phyloP scores from a whole-genome alignment of 53 echinoderm and acorn worm genomes.

The Henricia sp. region DNA sequence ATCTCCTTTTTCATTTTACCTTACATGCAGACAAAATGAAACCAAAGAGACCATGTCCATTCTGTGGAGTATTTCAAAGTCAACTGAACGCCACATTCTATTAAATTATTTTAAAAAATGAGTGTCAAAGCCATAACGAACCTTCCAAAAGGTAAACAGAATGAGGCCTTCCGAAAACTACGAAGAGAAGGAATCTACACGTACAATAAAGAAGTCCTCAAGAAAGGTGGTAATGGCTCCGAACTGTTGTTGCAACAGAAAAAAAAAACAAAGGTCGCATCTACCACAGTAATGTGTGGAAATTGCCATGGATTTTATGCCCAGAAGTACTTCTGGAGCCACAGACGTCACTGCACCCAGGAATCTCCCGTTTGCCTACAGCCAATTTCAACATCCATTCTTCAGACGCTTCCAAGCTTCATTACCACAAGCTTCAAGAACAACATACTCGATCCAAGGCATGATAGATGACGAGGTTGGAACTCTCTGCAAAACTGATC shows the following conservation, averaged over 20 bases:
- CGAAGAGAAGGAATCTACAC: too few species aligned
- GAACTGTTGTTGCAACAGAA: not conserved
- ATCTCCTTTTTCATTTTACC: not conserved
- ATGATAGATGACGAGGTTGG: slow-evolving; percentile 48
- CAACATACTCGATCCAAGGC: slow-evolving; percentile 14
- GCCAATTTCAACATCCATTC: not conserved
- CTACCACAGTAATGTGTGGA: too few species aligned
- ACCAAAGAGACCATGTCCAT: slow-evolving; percentile 37
- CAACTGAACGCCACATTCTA: not conserved
- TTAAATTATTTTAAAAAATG: not conserved
- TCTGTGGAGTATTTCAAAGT: slow-evolving; percentile 14
- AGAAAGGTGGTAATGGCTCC: not conserved
- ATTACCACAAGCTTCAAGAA: too few species aligned
- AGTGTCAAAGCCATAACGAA: not conserved
- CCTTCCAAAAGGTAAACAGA: not conserved
- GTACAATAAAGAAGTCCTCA: too few species aligned
- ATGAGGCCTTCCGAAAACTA: not conserved
- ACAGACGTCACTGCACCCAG: not conserved
- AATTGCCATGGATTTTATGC: slow-evolving; percentile 9
- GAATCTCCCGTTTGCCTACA: too few species aligned
- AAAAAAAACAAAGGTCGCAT: not conserved
- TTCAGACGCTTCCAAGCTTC: too few species aligned
- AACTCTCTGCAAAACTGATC: slow-evolving; percentile 12
- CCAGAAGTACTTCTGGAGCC: slow-evolving; percentile 3
- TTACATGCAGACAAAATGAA: not conserved